Evolutionary conservation across 2,797 vertebrate genomes (phyloP).

Genomic region (Trachops cirrhosus): DNA sequence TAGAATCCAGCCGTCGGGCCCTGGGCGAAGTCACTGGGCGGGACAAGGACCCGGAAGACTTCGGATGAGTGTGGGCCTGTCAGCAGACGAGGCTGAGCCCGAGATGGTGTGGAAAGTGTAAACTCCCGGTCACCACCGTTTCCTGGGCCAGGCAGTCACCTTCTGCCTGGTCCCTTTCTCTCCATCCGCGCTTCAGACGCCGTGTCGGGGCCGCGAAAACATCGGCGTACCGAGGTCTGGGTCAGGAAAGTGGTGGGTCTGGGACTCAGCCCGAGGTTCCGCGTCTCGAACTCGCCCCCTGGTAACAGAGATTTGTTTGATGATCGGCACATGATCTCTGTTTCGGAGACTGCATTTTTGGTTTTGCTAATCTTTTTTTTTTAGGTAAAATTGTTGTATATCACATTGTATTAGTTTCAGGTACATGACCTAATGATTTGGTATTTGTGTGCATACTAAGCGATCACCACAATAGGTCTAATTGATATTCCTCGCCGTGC

Average conservation of each 20-base stretch:
- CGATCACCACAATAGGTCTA: neutral
- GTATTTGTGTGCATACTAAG: neutral
- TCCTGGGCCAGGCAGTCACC: neutral
- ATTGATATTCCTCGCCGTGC: accelerated
- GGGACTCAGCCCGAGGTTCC: neutral
- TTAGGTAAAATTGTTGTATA: neutral
- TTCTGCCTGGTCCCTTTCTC: neutral
- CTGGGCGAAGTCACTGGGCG: neutral
- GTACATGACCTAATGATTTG: neutral
- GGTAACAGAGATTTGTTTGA: neutral
- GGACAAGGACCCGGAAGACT: accelerated
- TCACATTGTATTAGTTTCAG: neutral
- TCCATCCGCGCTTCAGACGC: accelerated
- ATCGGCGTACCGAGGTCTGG: neutral
- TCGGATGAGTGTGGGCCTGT: neutral
- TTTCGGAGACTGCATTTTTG: neutral
- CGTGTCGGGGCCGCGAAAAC: accelerated
- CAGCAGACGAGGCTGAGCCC: neutral
- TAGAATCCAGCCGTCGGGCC: neutral
- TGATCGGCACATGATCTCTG: neutral
- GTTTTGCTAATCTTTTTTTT: neutral
- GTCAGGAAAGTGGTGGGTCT: neutral
- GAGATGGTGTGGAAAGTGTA: neutral
- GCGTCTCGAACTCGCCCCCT: neutral
- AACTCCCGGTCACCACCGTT: neutral